These are phyloP conservation scores for Apaloderma vittatum DNA, from an alignment of 2,113 vertebrate species.

Conservation along the genomic window DNA sequence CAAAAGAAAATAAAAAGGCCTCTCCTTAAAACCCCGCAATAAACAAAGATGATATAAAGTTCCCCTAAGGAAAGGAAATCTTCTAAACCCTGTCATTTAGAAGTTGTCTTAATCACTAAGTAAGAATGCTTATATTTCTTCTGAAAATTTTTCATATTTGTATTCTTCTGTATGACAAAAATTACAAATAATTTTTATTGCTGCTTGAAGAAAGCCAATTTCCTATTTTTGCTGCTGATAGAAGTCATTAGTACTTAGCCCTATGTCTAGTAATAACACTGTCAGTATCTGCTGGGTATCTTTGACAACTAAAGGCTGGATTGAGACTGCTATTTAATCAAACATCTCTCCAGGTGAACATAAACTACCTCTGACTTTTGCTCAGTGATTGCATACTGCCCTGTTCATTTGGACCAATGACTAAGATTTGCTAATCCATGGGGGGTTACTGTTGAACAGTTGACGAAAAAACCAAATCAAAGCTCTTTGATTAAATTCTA, in stretches of 20 bases:
- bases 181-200: background rate
- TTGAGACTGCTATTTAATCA: constrained; percentile 3
- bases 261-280: background rate
- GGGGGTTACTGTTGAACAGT: background rate
- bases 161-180: background rate
- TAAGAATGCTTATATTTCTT: background rate
- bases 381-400: background rate
- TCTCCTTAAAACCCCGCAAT: background rate
- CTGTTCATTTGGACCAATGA: background rate
- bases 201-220: background rate
- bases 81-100: background rate
- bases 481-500: background rate
- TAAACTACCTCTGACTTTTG: constrained; percentile 11
- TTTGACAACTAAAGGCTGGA: background rate
- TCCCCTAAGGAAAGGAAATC: background rate
- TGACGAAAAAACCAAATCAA: background rate
- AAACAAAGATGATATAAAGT: background rate
- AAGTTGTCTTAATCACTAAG: background rate
- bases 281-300: background rate
- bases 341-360: background rate
- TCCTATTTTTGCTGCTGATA: background rate
- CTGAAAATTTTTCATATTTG: background rate
- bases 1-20: background rate
- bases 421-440: background rate
- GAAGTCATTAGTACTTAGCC: background rate